These are phyloP conservation scores for Lasioglossum lativentre DNA, from an alignment of 2,888 invertebrate genomes.

Conservation along the genomic window DNA sequence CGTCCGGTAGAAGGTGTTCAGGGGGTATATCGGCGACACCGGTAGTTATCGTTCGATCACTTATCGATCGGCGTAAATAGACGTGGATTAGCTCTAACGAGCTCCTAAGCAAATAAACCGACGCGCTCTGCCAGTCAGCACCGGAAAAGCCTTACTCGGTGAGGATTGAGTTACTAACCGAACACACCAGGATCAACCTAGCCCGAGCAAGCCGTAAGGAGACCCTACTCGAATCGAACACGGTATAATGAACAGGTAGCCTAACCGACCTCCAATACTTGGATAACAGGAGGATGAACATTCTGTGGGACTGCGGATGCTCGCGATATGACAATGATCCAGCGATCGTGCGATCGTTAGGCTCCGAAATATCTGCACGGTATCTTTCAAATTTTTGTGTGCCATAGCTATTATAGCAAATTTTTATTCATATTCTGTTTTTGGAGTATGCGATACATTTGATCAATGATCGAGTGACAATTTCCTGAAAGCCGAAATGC, in stretches of 20 bases:
- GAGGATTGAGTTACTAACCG: conserved; percentile 67
- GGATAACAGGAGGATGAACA: background rate
- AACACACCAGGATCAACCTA: conserved; percentile 50
- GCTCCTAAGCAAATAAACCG: conserved; percentile 66
- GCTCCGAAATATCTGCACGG: background rate
- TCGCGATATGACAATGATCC: background rate
- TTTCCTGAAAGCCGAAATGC: no score
- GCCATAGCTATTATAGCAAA: no score
- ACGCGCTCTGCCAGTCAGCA: conserved; percentile 38
- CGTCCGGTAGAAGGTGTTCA: conserved; percentile 34
- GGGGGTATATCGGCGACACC: conserved; percentile 51
- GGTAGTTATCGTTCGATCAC: conserved; percentile 55
- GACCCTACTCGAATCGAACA: conserved; percentile 14
- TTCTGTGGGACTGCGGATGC: background rate
- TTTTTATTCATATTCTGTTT: background rate
- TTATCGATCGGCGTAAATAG: conserved; percentile 64
- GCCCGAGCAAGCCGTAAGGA: conserved; percentile 16
- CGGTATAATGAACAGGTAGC: conserved; percentile 7
- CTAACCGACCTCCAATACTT: background rate
- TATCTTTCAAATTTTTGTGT: background rate
- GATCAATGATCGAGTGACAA: no score
- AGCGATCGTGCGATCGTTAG: background rate
- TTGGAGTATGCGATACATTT: background rate
- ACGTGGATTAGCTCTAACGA: conserved; percentile 63
- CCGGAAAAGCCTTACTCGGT: conserved; percentile 51